These are phyloP conservation scores for Herminia tarsipennalis DNA, from an alignment of 2,888 invertebrate species.

Conservation along the genomic window DNA sequence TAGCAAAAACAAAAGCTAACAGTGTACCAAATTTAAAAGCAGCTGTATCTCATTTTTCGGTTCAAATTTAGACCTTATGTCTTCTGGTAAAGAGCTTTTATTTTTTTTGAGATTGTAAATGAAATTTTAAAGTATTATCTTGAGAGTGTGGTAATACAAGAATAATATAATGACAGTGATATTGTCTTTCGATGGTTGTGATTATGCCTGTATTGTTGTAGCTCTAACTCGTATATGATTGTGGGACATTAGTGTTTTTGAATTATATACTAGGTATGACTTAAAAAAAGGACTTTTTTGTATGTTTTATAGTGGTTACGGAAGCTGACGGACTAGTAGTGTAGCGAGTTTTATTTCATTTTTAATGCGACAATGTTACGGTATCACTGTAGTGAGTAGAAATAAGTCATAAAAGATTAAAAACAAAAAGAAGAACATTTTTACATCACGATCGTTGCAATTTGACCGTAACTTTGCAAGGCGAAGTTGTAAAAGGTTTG, in stretches of 20 bases:
- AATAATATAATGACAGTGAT: constrained; percentile 63
- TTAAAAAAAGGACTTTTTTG: constrained; percentile 2
- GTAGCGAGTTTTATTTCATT: too few relatives aligned
- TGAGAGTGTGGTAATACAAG: constrained; percentile 52
- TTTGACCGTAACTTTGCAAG: too few relatives aligned
- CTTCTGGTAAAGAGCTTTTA: not conserved
- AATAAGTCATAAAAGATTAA: too few relatives aligned
- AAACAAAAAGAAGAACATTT: too few relatives aligned
- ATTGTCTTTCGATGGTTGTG: constrained; percentile 47
- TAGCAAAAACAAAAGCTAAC: constrained; percentile 54
- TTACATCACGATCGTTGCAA: too few relatives aligned
- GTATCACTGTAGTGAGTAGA: too few relatives aligned
- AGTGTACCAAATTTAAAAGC: constrained; percentile 24
- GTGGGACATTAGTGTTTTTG: constrained; percentile 37
- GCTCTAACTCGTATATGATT: constrained; percentile 49
- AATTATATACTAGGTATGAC: constrained; percentile 24
- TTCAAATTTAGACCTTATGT: constrained; percentile 24
- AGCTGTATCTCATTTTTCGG: constrained; percentile 4
- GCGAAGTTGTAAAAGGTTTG: too few relatives aligned
- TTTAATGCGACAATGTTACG: too few relatives aligned
- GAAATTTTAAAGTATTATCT: constrained; percentile 10
- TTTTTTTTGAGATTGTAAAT: not conserved
- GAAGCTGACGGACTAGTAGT: not conserved
- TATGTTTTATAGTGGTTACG: not conserved
- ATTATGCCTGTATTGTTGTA: constrained; percentile 50